phyloP scores from a whole-genome alignment of 2,888 invertebrate species.

The Eupsilia transversa region DNA sequence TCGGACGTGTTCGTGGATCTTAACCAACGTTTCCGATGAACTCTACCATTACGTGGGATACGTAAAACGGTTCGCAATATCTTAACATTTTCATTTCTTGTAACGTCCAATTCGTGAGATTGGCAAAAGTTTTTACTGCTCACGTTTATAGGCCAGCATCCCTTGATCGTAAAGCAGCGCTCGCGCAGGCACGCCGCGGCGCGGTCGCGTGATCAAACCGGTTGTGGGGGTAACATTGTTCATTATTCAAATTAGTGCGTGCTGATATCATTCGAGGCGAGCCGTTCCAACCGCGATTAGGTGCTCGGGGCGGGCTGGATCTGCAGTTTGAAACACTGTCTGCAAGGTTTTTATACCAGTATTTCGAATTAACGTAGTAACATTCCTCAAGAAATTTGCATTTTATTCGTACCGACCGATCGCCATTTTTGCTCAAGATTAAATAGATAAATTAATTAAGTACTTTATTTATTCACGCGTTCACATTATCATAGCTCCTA shows the following conservation, averaged over 20 bases:
- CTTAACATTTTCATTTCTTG: constrained; percentile 64
- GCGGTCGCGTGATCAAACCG: constrained; percentile 85
- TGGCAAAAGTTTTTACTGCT: constrained; percentile 76
- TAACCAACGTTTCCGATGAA: constrained; percentile 34
- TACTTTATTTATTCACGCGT: constrained; percentile 60
- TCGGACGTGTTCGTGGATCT: constrained; percentile 50
- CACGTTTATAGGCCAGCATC: constrained; percentile 81
- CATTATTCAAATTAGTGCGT: constrained; percentile 89
- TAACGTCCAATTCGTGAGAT: constrained; percentile 68
- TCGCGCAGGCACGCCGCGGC: constrained; percentile 69
- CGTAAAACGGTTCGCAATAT: constrained; percentile 65
- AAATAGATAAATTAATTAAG: constrained; percentile 54
- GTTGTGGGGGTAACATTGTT: constrained; percentile 85
- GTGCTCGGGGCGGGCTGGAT: constrained; percentile 60
- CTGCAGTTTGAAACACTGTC: constrained; percentile 61
- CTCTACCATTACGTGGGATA: constrained; percentile 59
- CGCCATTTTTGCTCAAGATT: constrained; percentile 40
- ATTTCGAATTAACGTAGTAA: constrained; percentile 34
- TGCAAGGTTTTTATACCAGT: constrained; percentile 49
- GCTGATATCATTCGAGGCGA: constrained; percentile 85
- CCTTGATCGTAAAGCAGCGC: constrained; percentile 78
- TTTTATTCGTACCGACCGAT: constrained; percentile 36
- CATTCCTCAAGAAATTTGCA: constrained; percentile 45
- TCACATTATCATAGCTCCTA: constrained; percentile 56
- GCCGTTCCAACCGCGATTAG: constrained; percentile 79